A percentile compares a stretch with the other conserved stretches of the same genome.
These are phyloP conservation scores for Platyrinchus mystaceus DNA, from an alignment of 2,797 vertebrate species.

Conservation along the genomic window DNA sequence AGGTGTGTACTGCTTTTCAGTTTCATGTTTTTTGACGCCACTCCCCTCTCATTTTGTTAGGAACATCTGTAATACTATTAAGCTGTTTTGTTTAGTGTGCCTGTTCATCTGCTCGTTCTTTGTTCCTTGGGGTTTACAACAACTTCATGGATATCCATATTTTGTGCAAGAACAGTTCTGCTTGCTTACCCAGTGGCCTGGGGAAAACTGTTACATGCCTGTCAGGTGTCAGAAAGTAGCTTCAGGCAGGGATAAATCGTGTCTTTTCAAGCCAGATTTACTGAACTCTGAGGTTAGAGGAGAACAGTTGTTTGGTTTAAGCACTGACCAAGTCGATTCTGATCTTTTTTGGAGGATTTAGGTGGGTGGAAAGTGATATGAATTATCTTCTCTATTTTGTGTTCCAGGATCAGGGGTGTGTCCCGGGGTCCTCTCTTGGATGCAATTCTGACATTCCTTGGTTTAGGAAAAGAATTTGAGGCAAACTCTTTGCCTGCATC, in stretches of 20 bases:
- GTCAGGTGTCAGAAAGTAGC: background rate
- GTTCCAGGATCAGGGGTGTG: background rate
- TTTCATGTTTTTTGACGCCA: constrained; percentile 77
- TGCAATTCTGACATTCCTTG: background rate
- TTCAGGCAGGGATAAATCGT: background rate
- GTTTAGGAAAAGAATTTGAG: background rate
- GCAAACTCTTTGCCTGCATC: background rate
- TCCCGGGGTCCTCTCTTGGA: background rate
- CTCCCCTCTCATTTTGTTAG: constrained; percentile 77
- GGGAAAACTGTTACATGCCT: constrained; percentile 82
- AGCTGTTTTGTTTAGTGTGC: constrained; percentile 63
- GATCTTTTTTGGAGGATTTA: background rate
- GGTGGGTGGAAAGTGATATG: background rate
- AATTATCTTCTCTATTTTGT: background rate
- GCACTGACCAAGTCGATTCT: background rate
- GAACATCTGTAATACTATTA: constrained; percentile 61
- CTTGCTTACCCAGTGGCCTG: constrained; percentile 70
- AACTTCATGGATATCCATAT: constrained; percentile 48
- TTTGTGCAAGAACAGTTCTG: constrained; percentile 66
- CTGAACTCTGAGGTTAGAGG: background rate
- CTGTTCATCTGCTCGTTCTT: constrained; percentile 66
- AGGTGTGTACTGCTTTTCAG: constrained; percentile 98
- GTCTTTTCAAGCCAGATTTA: background rate
- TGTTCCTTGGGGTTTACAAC: constrained; percentile 56
- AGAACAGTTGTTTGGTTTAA: background rate